phyloP scores from a whole-genome alignment of 2,113 vertebrate species.

The Hyperopisus bebe region DNA sequence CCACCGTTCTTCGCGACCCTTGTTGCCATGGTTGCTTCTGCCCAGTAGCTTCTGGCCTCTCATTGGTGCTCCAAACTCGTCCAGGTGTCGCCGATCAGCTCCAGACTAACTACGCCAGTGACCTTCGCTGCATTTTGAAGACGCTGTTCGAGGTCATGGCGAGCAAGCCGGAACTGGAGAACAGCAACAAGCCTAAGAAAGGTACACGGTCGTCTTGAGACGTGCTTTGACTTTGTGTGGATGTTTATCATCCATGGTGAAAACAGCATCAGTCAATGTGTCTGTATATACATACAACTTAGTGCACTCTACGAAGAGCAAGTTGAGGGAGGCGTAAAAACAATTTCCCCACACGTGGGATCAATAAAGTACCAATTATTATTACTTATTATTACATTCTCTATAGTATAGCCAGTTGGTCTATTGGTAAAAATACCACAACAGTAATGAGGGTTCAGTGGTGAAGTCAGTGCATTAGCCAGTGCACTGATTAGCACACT shows the following conservation, averaged over 20 bases:
- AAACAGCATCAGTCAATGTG: not conserved
- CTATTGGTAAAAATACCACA: not conserved
- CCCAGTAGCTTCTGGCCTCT: not conserved
- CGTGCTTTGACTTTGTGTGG: not conserved
- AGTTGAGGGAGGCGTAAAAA: too few relatives aligned
- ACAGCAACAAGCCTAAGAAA: slow-evolving; percentile 78
- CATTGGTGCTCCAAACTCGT: slow-evolving; percentile 2
- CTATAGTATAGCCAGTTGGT: not conserved
- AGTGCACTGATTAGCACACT: not conserved
- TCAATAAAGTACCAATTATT: too few relatives aligned
- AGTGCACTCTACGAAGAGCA: too few relatives aligned
- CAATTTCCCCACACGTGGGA: too few relatives aligned
- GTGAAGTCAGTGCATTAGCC: not conserved
- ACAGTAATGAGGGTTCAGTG: not conserved
- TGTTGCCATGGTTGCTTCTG: not conserved
- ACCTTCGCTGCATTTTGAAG: slow-evolving; percentile 91
- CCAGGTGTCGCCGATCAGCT: slow-evolving; percentile 93
- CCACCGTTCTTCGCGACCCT: not conserved
- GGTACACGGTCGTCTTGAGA: slow-evolving; percentile 48
- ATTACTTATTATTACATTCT: too few relatives aligned
- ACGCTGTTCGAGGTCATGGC: slow-evolving; percentile 97
- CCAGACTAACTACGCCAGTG: slow-evolving; percentile 96
- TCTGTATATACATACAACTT: not conserved
- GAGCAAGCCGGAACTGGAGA: slow-evolving; percentile 80
- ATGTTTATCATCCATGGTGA: not conserved